phyloP scores from a whole-genome alignment of 1,140 invertebrate genomes.

The Eueides isabella region DNA sequence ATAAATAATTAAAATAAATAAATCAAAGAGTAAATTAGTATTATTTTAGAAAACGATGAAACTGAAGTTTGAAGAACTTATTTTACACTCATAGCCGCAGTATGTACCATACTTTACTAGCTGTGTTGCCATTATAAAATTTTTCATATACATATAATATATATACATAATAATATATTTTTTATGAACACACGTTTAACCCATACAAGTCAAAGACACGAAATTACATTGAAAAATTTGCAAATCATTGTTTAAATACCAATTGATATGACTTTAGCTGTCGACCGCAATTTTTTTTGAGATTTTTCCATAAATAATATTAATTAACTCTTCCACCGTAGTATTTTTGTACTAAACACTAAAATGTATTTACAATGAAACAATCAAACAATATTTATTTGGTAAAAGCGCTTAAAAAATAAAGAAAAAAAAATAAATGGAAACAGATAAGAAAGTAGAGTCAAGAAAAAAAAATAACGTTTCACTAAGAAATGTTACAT shows the following conservation, averaged over 20 bases:
- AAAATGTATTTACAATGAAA: conserved; percentile 69
- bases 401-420: conserved; percentile 72
- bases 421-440: conserved; percentile 41
- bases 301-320: conserved; percentile 58
- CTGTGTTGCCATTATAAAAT: conserved; percentile 36
- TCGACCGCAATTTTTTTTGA: conserved; percentile 37
- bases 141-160: conserved; percentile 28
- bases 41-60: neutral
- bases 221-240: conserved; percentile 35
- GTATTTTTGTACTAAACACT: conserved; percentile 76
- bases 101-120: conserved; percentile 5
- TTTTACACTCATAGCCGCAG: neutral
- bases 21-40: neutral
- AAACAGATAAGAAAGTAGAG: conserved; percentile 24
- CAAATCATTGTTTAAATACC: conserved; percentile 34
- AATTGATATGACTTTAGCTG: conserved; percentile 45
- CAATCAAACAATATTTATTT: conserved; percentile 64
- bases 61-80: neutral
- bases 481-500: conserved; percentile 11
- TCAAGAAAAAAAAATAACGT: conserved; percentile 18
- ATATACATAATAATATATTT: conserved; percentile 31
- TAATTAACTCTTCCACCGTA: conserved; percentile 67
- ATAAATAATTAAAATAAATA: conserved; percentile 16
- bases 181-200: conserved; percentile 37
- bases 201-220: conserved; percentile 37